Base-by-base conservation (phyloP, 2,888 invertebrate species). In the Epiblema foenella region DNA sequence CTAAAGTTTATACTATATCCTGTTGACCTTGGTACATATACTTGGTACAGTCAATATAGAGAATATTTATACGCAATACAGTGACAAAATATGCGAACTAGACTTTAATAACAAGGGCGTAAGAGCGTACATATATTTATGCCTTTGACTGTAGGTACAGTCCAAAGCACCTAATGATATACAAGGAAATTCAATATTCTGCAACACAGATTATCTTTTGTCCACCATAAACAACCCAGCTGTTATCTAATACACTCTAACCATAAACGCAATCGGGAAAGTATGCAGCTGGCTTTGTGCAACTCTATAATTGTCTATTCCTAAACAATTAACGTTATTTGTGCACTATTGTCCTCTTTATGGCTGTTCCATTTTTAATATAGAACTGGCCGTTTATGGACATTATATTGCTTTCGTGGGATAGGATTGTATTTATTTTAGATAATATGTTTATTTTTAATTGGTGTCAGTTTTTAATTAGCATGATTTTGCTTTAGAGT, bases 231-330 rank as follows among this genome's bases (percentile, higher is more conserved):
- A 63, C 63, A 63, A 20, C 17, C n/a, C 5, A 49, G 10, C 20
- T 20, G 17, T 64, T 64, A 54, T 52, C 52, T 64, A 64, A 64
- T 29, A 15, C 15, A 24, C 29, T 39, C 51, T 10, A 39, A 39
- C 64, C 64, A 54, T 39, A 64, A 52, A 52, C n/a, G 63, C 17
- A 51, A 33, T 10, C 64, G 56, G 62, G 66, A 67, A 67, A 71
- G 67, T 37, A 18, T 52, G 60, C 71, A 71, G 71, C 71, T 71
- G 71, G 37, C 62, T 66, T 66, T 60, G 66, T 56, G 66, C 66
- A 71, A 71, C 66, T 65, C 65, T 67, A 60, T 70, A 67, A 71
- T 71, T 71, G 62, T 71, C 67, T 67, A 71, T 71, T 56, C 66
- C 71, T 57, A 20, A 62, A 71, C 56, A 71, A 71, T 71, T 67